Conservation (phyloP, 1,140 invertebrate species). For the Yoshiicerus persimilis region DNA sequence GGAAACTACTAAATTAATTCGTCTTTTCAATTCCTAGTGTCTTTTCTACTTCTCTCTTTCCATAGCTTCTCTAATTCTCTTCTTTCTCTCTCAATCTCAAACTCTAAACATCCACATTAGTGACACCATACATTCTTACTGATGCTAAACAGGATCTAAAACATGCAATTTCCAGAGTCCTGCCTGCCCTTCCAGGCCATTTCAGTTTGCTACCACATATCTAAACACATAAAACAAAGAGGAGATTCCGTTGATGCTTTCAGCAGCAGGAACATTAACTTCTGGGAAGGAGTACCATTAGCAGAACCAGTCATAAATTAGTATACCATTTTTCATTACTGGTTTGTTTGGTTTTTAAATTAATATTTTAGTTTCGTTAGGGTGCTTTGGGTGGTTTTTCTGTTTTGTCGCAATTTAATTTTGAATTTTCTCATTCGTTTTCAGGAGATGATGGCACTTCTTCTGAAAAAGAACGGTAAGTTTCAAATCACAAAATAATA, state of each 20-base stretch:
- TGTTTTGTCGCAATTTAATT: slow-evolving; percentile 15
- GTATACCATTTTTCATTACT: not conserved
- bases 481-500: not conserved
- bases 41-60: not conserved
- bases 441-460: slow-evolving; percentile 49
- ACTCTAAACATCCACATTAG: not conserved
- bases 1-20: not conserved
- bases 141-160: not conserved
- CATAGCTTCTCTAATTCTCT: not conserved
- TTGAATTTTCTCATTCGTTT: slow-evolving; percentile 28
- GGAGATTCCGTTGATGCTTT: not conserved
- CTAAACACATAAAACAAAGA: not conserved
- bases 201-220: not conserved
- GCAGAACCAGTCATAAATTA: not conserved
- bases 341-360: not conserved
- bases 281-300: not conserved
- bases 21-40: not conserved
- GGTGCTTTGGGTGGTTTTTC: not conserved
- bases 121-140: not conserved
- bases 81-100: not conserved
- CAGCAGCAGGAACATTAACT: not conserved
- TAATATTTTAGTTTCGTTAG: not conserved
- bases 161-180: too few species aligned
- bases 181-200: too few species aligned
- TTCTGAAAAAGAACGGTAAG: slow-evolving; percentile 49